Evolutionary conservation across 2,888 invertebrate genomes (phyloP), one percentile per base, ranked within the genome.

Genomic region (Proisotoma minuta): DNA sequence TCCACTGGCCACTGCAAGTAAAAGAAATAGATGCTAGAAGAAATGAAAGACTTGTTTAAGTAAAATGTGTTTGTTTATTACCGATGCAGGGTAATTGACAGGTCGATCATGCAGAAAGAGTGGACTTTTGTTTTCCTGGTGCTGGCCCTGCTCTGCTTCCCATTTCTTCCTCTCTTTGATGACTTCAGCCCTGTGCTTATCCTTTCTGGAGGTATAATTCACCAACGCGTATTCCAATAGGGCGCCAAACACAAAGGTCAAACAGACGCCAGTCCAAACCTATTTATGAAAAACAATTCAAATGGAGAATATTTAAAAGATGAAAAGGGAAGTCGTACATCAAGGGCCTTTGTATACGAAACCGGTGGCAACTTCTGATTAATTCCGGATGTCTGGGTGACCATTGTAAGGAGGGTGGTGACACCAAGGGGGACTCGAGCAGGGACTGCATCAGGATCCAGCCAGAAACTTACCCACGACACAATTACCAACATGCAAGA

Each of bases 401-500:
- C 95, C 96, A 96, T 96, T 57, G 96, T 96, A 68, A 96, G 86
- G 50, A 96, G 84, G 43, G 95, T 96, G 62, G 95, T 96, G 65
- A 96, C 95, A 77, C 95, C 95, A 75, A 95, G 83, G 73, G 93
- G 93, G 43, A 94, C 93, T 75, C 94, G 84, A 63, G 94, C 94
- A 58, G 94, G 93, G 67, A 94, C 92, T 65, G 93, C 93, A 76
- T 92, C 93, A 83, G 93, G 93, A 82, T 94, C 94, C 77, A 91
- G 82, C 94, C 94, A 94, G 83, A 94, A 94, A 71, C 91, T 92
- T 74, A 94, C 94, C 94, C 94, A 95, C 69, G 93, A 93, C 69
- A 94, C 94, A 79, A 94, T 93, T 79, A 95, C 93, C 78, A 95
- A 81, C 95, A 95, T 96, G 82, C 93, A 94, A 84, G 95, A 96